Conservation (phyloP, 2,888 invertebrate genomes). For the Phorcus lineatus region DNA sequence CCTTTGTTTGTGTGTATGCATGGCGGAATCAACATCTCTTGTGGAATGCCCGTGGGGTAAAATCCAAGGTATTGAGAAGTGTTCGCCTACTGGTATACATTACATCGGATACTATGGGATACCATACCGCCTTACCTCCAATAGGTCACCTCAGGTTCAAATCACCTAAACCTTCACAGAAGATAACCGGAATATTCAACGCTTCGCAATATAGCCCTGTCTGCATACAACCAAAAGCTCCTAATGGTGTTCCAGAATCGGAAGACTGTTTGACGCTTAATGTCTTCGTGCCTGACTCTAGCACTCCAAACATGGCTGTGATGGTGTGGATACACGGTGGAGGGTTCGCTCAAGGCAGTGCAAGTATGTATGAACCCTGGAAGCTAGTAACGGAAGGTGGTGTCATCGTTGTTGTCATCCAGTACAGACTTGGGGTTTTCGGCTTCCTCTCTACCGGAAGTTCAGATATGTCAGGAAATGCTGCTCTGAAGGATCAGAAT, state of each 20-base stretch:
- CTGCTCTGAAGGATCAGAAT: constrained; percentile 56
- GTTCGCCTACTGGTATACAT: neutral
- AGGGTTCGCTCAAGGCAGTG: constrained; percentile 48
- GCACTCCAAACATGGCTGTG: constrained; percentile 39
- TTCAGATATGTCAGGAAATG: constrained; percentile 43
- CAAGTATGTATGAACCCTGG: constrained; percentile 47
- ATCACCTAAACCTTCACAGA: constrained; percentile 54
- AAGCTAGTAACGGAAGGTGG: constrained; percentile 46
- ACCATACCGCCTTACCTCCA: constrained; percentile 78
- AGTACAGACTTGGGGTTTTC: constrained; percentile 55
- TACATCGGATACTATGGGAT: constrained; percentile 48
- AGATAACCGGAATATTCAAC: constrained; percentile 81
- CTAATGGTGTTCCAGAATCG: constrained; percentile 8
- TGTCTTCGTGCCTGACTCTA: constrained; percentile 46
- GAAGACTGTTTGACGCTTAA: constrained; percentile 59
- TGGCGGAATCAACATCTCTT: neutral
- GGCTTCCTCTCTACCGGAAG: constrained; percentile 54
- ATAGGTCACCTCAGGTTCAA: constrained; percentile 78
- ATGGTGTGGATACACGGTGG: constrained; percentile 64
- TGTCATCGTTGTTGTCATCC: constrained; percentile 55
- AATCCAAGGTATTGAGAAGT: neutral
- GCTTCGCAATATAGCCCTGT: constrained; percentile 89
- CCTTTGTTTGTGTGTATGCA: neutral
- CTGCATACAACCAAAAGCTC: constrained; percentile 81
- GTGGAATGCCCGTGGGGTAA: neutral